Conservation (phyloP, 2,113 vertebrate species). For the Hirundichthys speculiger region DNA sequence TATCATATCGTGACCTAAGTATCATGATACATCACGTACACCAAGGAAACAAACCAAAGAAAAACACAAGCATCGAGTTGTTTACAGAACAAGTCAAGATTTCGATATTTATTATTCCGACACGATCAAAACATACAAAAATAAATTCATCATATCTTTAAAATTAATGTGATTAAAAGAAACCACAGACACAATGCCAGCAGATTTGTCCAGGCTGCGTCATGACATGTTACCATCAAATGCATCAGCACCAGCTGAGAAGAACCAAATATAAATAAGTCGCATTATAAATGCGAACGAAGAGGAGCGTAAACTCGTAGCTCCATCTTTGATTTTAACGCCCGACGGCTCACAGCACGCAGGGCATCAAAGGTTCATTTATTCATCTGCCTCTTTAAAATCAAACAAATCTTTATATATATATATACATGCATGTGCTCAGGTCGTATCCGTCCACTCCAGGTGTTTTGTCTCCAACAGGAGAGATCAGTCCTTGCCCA, state of each 20-base stretch:
- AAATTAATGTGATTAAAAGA: conserved; percentile 11
- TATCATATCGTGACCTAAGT: too few relatives aligned
- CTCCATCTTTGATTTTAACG: background rate
- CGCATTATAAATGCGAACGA: conserved; percentile 18
- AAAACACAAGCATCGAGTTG: background rate
- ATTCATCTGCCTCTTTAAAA: conserved; percentile 4
- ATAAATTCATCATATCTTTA: conserved; percentile 16
- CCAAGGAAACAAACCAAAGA: background rate
- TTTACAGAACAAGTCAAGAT: background rate
- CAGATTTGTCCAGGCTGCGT: conserved; percentile 15
- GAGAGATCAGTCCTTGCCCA: conserved; percentile 31
- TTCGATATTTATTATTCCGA: conserved; percentile 30
- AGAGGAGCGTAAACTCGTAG: background rate
- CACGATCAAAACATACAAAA: conserved; percentile 54
- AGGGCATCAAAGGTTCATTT: background rate
- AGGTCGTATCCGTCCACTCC: background rate
- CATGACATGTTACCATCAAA: conserved; percentile 14
- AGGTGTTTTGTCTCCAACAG: background rate
- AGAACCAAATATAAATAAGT: conserved; percentile 52
- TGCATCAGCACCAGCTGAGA: conserved; percentile 13
- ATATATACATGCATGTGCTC: conserved; percentile 3
- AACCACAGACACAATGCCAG: background rate
- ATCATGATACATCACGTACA: background rate
- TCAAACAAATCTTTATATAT: conserved; percentile 1
- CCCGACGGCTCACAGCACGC: background rate